Conservation (phyloP, 2,797 vertebrate species). For the Sus cebifrons region DNA sequence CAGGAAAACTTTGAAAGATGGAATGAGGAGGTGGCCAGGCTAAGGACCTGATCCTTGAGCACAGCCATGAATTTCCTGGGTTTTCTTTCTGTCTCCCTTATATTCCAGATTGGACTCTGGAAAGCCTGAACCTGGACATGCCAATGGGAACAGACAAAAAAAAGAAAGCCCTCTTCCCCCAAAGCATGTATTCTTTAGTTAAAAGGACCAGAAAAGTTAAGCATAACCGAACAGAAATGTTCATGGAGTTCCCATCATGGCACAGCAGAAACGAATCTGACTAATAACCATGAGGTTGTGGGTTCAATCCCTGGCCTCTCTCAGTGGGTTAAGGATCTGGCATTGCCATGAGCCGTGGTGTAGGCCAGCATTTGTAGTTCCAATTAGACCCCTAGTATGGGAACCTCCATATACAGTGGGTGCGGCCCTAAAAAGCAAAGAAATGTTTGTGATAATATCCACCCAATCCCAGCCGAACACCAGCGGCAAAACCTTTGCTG, state of each 20-base stretch:
- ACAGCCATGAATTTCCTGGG: not conserved
- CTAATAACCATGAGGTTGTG: no score
- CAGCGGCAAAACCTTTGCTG: not conserved
- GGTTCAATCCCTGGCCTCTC: no score
- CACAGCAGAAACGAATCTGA: no score
- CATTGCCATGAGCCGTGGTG: no score
- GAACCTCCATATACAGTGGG: no score
- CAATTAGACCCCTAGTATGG: no score
- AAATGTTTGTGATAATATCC: not conserved
- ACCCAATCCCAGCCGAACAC: not conserved
- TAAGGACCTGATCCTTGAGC: not conserved
- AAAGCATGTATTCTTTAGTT: not conserved
- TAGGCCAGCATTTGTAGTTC: no score
- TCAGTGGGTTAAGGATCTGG: no score
- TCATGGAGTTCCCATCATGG: no score
- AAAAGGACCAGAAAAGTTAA: not conserved
- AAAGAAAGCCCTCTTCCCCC: accelerated
- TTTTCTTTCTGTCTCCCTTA: not conserved
- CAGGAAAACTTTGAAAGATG: not conserved
- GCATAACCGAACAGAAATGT: not conserved
- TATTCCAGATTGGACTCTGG: not conserved
- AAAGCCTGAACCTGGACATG: not conserved
- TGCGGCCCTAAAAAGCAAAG: no score
- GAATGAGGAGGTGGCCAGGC: not conserved
- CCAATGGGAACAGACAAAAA: not conserved